Evolutionary conservation across 1,140 invertebrate genomes (phyloP), one percentile per base, ranked within the genome.

Genomic region (Apis florea): DNA sequence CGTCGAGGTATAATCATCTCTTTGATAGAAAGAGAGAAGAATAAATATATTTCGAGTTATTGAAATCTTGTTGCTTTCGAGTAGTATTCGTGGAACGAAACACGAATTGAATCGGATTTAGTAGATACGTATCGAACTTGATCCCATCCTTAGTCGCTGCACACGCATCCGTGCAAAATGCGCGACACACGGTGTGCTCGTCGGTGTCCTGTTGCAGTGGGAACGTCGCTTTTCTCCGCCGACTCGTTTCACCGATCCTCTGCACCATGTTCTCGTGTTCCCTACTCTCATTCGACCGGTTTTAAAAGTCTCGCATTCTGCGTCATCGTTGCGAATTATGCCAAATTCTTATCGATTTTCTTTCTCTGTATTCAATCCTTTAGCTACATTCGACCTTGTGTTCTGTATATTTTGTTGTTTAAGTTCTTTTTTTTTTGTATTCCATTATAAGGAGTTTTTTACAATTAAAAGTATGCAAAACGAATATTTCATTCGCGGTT

Each of bases 171-270:
- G 69, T 51, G 82, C 58, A 40, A 78, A 85, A 66, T 58, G 82
- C 84, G 26, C 84, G 26, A 51, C 66, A 58, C 61, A 53, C 61
- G 59, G 12, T 69, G 47, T 31, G 26, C 59, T 79, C 79, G 72
- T 85, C 69, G 75, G 83, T 86, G 84, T 86, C 75, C 83, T 85
- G 75, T 86, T 86, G 85, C 85, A 83, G 66, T 79, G 85, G 80
- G 80, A 86, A 86, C 80, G 80, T 85, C 79, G 83, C 79, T 83
- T 84, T 86, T 79, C 79, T 79, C 75, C 40, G 58, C 31, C 79
- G 77, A 85, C 85, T 85, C 84, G 84, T 86, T 86, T 82, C 77
- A 84, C 73, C 84, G 69, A 82, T 82, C 73, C 73, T 72, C 78
- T 26, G 49, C 74, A 6, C n/a, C 58, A 31, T 6, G 31, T 86